These are phyloP conservation scores for Karalla daura DNA, from an alignment of 2,797 vertebrate genomes.

Conservation along the genomic window DNA sequence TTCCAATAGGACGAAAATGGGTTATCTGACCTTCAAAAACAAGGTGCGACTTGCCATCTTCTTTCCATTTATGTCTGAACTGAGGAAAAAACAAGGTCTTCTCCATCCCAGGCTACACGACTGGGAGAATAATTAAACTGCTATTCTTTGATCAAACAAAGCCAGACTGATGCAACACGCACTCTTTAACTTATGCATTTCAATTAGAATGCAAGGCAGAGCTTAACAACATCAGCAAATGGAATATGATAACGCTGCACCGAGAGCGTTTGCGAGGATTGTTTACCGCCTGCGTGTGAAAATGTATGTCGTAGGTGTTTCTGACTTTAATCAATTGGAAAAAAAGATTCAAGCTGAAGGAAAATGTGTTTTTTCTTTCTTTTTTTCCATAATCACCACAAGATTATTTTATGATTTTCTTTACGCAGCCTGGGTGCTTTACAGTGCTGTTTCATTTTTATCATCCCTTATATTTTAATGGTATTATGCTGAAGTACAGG, in stretches of 20 bases:
- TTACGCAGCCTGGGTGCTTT: neutral
- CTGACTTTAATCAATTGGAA: neutral
- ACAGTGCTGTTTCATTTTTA: neutral
- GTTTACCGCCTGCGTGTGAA: neutral
- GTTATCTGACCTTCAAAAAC: slow-evolving; percentile 6
- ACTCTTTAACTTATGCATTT: slow-evolving; percentile 15
- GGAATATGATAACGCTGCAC: slow-evolving; percentile 13
- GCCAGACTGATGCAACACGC: slow-evolving; percentile 7
- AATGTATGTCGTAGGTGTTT: neutral
- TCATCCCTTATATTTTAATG: too few species aligned
- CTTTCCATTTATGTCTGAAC: slow-evolving; percentile 15
- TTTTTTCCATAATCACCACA: too few species aligned
- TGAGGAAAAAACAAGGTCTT: slow-evolving; percentile 19
- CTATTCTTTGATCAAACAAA: slow-evolving; percentile 41
- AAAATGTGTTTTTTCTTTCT: neutral
- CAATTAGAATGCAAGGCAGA: slow-evolving; percentile 14
- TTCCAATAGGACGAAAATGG: neutral
- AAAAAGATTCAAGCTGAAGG: neutral
- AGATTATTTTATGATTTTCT: too few species aligned
- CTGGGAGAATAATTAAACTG: slow-evolving; percentile 39
- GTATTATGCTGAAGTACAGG: neutral
- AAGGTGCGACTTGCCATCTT: slow-evolving; percentile 1
- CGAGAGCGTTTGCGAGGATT: slow-evolving; percentile 2
- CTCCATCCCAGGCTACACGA: neutral
- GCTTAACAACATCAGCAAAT: slow-evolving; percentile 8